These are phyloP conservation scores for Leptura quadrifasciata DNA, from an alignment of 2,888 invertebrate genomes.

Conservation along the genomic window DNA sequence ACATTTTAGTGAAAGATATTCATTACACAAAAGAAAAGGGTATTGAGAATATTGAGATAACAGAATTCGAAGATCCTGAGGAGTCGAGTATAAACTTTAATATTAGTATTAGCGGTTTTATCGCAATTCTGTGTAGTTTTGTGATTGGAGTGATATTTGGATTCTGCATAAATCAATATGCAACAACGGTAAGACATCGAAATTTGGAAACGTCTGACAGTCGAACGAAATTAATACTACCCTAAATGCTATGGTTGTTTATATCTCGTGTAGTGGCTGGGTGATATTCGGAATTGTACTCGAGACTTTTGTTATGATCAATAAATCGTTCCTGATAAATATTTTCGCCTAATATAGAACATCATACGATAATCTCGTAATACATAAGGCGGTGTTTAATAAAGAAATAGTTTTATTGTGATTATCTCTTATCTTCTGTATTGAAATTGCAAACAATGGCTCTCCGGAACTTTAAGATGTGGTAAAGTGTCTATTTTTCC, in stretches of 20 bases:
- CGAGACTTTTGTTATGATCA: too few relatives aligned
- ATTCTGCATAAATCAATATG: slow-evolving; percentile 44
- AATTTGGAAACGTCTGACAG: slow-evolving; percentile 48
- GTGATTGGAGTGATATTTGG: slow-evolving; percentile 50
- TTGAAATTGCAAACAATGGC: too few relatives aligned
- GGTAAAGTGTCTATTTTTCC: too few relatives aligned
- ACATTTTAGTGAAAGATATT: slow-evolving; percentile 15
- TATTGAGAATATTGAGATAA: background rate
- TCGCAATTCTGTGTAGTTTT: slow-evolving; percentile 46
- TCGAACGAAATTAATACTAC: slow-evolving; percentile 34
- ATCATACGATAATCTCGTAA: too few relatives aligned
- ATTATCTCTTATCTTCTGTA: too few relatives aligned
- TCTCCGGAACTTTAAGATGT: too few relatives aligned
- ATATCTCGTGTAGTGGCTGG: too few relatives aligned
- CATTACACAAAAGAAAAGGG: background rate
- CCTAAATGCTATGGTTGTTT: slow-evolving; percentile 13
- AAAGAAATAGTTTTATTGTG: too few relatives aligned
- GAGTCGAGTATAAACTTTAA: slow-evolving; percentile 15
- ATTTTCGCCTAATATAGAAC: too few relatives aligned
- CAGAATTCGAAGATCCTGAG: slow-evolving; percentile 8
- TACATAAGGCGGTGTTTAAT: too few relatives aligned
- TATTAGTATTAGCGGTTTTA: slow-evolving; percentile 21
- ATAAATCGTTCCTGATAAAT: too few relatives aligned
- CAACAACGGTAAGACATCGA: slow-evolving; percentile 44
- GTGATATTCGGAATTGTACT: background rate